Conservation (phyloP, 2,113 vertebrate genomes). For the Coreoperca whiteheadi region DNA sequence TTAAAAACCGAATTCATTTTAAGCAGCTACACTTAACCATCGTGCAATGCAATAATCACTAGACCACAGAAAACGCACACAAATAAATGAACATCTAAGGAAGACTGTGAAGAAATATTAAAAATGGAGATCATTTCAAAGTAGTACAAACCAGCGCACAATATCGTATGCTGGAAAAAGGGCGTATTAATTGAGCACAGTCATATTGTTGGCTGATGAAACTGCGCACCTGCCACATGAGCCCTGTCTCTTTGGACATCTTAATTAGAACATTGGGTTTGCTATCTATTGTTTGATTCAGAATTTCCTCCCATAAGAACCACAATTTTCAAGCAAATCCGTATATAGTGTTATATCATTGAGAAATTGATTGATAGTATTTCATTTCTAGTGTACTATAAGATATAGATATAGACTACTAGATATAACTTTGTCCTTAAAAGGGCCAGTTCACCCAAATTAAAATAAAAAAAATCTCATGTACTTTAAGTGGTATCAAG, state of each 20-base stretch:
- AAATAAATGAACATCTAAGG: too few relatives aligned
- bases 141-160: background rate
- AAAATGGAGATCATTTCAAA: background rate
- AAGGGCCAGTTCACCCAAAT: background rate
- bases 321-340: background rate
- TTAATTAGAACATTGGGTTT: too few relatives aligned
- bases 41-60: background rate
- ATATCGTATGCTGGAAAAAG: background rate
- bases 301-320: background rate
- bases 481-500: background rate
- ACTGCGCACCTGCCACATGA: constrained; percentile 15
- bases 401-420: too few relatives aligned
- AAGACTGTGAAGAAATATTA: background rate
- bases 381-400: background rate
- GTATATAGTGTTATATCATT: background rate
- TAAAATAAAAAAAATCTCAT: too few relatives aligned
- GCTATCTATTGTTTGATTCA: background rate
- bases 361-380: background rate
- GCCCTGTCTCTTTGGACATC: background rate
- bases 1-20: background rate
- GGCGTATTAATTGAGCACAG: background rate
- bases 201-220: constrained; percentile 1
- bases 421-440: background rate
- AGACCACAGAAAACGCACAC: background rate
- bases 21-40: background rate